A percentile compares a stretch with the other conserved stretches of the same genome.
Conservation (phyloP, 1,140 invertebrate species). For the Oedothorax gibbosus region DNA sequence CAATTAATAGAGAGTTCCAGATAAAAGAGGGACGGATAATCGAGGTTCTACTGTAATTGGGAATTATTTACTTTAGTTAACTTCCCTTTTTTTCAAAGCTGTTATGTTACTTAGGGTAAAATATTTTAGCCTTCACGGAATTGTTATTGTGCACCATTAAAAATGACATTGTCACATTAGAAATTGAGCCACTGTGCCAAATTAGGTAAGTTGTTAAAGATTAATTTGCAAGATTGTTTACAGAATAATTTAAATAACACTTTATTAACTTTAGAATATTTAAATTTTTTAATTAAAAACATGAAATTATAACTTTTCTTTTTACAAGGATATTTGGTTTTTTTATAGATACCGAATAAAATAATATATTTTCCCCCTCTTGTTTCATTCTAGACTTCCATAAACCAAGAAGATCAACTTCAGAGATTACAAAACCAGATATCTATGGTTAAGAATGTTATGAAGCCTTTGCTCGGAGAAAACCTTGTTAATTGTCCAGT, state of each 20-base stretch:
- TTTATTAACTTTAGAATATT: not conserved
- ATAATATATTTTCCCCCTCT: not conserved
- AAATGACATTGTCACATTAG: too few relatives aligned
- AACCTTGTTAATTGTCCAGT: constrained; percentile 30
- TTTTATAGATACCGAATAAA: not conserved
- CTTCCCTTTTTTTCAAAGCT: too few relatives aligned
- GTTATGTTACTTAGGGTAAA: too few relatives aligned
- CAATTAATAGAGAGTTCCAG: too few relatives aligned
- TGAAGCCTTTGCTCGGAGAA: constrained; percentile 32
- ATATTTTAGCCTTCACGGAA: too few relatives aligned
- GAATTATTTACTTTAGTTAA: too few relatives aligned
- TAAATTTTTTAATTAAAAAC: not conserved
- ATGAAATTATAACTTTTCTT: not conserved
- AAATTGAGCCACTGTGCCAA: too few relatives aligned
- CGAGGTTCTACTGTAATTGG: too few relatives aligned
- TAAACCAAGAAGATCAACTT: not conserved
- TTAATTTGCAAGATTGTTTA: not conserved
- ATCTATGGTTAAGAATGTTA: constrained; percentile 34
- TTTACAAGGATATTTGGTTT: not conserved
- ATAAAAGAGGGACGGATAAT: too few relatives aligned
- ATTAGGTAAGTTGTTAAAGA: not conserved
- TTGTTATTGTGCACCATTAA: too few relatives aligned
- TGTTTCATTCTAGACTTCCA: not conserved
- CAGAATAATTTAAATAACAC: not conserved
- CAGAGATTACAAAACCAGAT: constrained; percentile 38